phyloP scores from a whole-genome alignment of 1,140 invertebrate genomes.

The Drosophila trapezifrons region DNA sequence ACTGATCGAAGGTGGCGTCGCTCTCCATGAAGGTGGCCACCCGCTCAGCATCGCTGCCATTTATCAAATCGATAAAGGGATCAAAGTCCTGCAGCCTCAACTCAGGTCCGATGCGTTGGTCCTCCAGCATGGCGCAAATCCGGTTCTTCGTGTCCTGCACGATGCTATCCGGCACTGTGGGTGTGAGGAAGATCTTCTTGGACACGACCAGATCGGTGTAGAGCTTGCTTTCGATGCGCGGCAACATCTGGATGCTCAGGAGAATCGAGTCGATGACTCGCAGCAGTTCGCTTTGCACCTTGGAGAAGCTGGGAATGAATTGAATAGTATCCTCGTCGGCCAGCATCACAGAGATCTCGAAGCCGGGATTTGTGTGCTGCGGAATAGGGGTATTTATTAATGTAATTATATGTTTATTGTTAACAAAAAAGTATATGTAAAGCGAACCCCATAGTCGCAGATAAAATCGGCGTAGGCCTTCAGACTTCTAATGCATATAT shows the following conservation, averaged over 20 bases:
- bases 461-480: constrained; percentile 91
- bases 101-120: constrained; percentile 89
- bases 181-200: constrained; percentile 85
- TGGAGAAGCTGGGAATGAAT: constrained; percentile 92
- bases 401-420: not conserved
- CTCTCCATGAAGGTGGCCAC: constrained; percentile 89
- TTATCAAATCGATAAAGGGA: constrained; percentile 91
- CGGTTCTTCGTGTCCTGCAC: constrained; percentile 86
- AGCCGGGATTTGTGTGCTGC: constrained; percentile 89
- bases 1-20: constrained; percentile 89
- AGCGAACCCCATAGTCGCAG: constrained; percentile 88
- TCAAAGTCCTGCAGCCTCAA: constrained; percentile 91
- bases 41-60: constrained; percentile 87
- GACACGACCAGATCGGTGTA: constrained; percentile 74
- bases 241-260: constrained; percentile 88
- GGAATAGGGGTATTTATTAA: constrained; percentile 31
- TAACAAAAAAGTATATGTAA: not conserved
- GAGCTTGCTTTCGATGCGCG: constrained; percentile 88
- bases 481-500: constrained; percentile 91
- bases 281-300: constrained; percentile 89
- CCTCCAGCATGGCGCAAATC: constrained; percentile 87
- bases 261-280: constrained; percentile 90
- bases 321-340: constrained; percentile 87
- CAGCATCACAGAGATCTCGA: constrained; percentile 89
- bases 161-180: constrained; percentile 88